Base-by-base conservation (phyloP, 2,797 vertebrate genomes). In the Psittacula echo region DNA sequence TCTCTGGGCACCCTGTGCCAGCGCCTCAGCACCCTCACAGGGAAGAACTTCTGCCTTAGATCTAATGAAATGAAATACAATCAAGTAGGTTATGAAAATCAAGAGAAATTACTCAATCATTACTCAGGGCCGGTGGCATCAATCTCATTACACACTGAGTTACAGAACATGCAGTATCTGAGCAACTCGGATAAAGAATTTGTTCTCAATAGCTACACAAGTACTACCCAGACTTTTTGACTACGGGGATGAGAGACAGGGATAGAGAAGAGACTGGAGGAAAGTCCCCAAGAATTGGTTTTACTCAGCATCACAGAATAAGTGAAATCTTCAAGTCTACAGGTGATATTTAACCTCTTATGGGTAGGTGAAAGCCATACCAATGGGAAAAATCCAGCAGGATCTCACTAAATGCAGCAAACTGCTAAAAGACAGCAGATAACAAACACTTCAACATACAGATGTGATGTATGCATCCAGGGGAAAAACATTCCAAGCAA, bases 101-200 rank as follows among this genome's bases (percentile, higher is more conserved):
- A 70, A 72, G 42, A 76, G 48, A 79, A 91, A 78, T 58, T 13
- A 68, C 41, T 78, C 41, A 41, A 26, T 87, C 37, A 44, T 64
- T 92, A 70, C 81, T 76, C 50, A 45, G 64, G 71, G 81, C 53
- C 85, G 54, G 67, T 50, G 19, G 47, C 72, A 94, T 87, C 72
- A 64, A 90, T 67, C 72, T 82, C 76, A 86, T 86, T 62, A 86
- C 53, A 81, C 66, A 78, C 17, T 0, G 11, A 85, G 44, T 75
- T 76, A 72, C 53, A 91, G 60, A 89, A 70, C 64, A 82, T 4
- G 27, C 29, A 53, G 51, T 44, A 44, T 42, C 85, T 65, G 47
- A 92, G 86, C 66, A 94, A 78, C 62, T 81, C 70, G 3, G 44
- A 56, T 41, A n/a, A 51, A 67, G 13, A 65, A 53, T 78, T 72